A percentile compares a stretch with the other conserved stretches of the same genome.
Evolutionary conservation across 2,113 vertebrate species (phyloP).

Genomic region (Brachyistius frenatus): DNA sequence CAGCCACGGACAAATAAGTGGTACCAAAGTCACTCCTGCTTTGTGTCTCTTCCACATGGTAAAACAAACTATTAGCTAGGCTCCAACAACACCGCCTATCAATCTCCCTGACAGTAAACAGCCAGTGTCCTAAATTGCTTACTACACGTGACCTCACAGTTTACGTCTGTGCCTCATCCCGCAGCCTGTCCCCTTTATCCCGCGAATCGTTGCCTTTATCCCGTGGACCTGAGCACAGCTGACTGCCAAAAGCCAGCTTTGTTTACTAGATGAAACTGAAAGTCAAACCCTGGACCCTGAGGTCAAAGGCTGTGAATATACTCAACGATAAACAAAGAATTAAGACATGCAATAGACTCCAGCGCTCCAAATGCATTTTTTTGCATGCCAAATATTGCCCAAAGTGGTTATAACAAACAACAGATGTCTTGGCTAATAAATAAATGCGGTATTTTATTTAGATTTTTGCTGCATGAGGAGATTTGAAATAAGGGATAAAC

Average conservation of each 20-base stretch:
- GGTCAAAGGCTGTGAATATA: conserved; percentile 52
- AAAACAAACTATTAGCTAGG: conserved; percentile 62
- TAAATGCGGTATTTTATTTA: neutral
- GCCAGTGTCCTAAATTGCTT: conserved; percentile 56
- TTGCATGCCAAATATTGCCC: conserved; percentile 15
- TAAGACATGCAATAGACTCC: conserved; percentile 36
- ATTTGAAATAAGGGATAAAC: conserved; percentile 8
- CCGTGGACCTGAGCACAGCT: conserved; percentile 51
- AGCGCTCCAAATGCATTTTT: neutral
- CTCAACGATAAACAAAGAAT: conserved; percentile 54
- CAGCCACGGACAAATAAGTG: conserved; percentile 37
- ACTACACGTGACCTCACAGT: conserved; percentile 56
- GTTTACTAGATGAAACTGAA: conserved; percentile 69
- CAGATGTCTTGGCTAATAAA: conserved; percentile 19
- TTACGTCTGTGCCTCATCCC: conserved; percentile 36
- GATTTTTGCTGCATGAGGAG: conserved; percentile 5
- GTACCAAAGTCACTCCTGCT: conserved; percentile 60
- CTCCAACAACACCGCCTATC: conserved; percentile 48
- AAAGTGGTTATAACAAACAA: conserved; percentile 25
- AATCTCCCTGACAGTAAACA: conserved; percentile 55
- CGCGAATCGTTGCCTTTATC: conserved; percentile 20
- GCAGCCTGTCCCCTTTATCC: conserved; percentile 38
- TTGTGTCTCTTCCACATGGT: conserved; percentile 42
- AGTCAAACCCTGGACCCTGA: conserved; percentile 34
- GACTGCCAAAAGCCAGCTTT: conserved; percentile 63